Evolutionary conservation across 2,113 vertebrate genomes (phyloP).

Genomic region (Synchiropus splendidus): DNA sequence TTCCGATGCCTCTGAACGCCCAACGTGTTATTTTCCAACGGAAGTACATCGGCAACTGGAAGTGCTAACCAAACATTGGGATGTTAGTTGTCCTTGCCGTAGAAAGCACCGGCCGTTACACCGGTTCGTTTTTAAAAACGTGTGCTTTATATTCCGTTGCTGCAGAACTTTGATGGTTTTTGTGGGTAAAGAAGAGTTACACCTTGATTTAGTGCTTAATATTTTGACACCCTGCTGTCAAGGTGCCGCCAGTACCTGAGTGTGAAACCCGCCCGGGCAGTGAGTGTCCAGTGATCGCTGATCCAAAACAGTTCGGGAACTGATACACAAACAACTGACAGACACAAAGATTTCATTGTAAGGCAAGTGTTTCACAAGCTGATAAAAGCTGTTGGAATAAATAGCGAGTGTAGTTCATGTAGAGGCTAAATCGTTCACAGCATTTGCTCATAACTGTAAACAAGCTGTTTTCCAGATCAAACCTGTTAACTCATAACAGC

Average conservation of each 20-base stretch:
- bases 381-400: too few relatives aligned
- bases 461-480: too few relatives aligned
- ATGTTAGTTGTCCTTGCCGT: neutral
- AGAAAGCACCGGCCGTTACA: neutral
- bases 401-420: too few relatives aligned
- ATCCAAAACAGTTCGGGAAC: conserved; percentile 11
- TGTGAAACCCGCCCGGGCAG: neutral
- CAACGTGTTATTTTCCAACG: neutral
- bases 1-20: neutral
- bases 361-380: neutral
- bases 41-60: conserved; percentile 10
- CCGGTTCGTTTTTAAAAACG: neutral
- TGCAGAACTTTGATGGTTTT: too few relatives aligned
- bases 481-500: too few relatives aligned
- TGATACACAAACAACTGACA: conserved; percentile 10
- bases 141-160: neutral
- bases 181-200: neutral
- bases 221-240: neutral
- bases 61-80: conserved; percentile 17
- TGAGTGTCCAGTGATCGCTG: conserved; percentile 7
- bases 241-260: neutral
- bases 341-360: conserved; percentile 37
- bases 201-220: neutral
- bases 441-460: too few relatives aligned
- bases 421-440: too few relatives aligned